Base-by-base conservation (phyloP, 2,888 invertebrate genomes). In the Charanyca ferruginea region DNA sequence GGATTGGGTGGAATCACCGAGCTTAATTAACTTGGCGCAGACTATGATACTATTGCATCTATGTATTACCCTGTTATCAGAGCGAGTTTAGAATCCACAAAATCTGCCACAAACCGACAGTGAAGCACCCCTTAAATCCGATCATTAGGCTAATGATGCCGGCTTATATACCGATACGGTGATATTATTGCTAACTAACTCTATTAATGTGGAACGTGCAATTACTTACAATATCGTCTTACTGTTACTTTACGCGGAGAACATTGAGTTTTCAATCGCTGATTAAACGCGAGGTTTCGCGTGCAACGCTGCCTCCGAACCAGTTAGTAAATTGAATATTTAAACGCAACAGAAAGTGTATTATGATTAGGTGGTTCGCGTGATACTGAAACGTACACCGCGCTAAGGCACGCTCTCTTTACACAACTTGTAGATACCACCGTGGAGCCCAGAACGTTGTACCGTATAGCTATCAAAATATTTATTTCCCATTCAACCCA, bases 111-210 rank as follows among this genome's bases (percentile, higher is more conserved):
- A 78, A 75, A 73, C 66, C 67, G 68, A 71, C 77, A 68, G 70
- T 66, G 62, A 70, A 83, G 77, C 83, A 77, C 74, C 83, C 84
- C 80, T 83, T 83, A 85, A 86, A 86, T 86, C 83, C 80, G 80
- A 87, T 89, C 87, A 89, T 88, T 88, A 88, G 83, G 82, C 87
- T 92, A 91, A 93, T 91, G 89, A 92, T 85, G 84, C 78, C 70
- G 85, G 80, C 85, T 88, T 89, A 89, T 90, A 89, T 85, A 90
- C 85, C 86, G 89, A 91, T 89, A 89, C 81, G 78, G 72, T 85
- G 84, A 87, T 88, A 89, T 89, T 89, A 89, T 85, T 89, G 83
- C 84, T 76, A 85, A 89, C 90, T 89, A 87, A 90, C 87, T 90
- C 89, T 89, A 91, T 91, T 90, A 93, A 88, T 87, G 85, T 78